Percentiles rank a stretch among this genome's conserved stretches.
These are phyloP conservation scores for Apotomis capreana DNA, from an alignment of 2,888 invertebrate genomes.

Conservation along the genomic window DNA sequence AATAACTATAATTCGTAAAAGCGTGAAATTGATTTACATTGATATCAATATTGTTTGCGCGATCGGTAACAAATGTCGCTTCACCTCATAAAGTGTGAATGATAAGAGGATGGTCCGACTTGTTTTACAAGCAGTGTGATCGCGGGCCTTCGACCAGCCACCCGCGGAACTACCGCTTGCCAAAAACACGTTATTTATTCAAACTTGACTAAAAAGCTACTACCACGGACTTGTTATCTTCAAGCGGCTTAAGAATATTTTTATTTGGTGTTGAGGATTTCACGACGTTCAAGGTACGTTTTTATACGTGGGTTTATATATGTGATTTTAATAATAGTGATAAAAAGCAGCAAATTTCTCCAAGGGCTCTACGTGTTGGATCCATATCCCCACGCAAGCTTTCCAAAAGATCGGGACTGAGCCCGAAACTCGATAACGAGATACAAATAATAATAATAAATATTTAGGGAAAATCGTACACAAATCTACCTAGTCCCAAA, in stretches of 20 bases:
- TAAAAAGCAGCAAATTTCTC: too few species aligned
- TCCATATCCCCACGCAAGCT: too few species aligned
- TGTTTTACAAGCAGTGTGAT: slow-evolving; percentile 66
- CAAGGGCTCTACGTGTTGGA: too few species aligned
- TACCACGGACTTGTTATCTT: not conserved
- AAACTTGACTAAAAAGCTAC: too few species aligned
- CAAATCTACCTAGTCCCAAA: too few species aligned
- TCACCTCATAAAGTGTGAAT: slow-evolving; percentile 18
- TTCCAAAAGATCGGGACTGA: too few species aligned
- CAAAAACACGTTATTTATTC: slow-evolving; percentile 14
- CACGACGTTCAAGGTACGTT: slow-evolving; percentile 25
- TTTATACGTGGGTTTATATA: slow-evolving; percentile 3
- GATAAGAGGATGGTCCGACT: slow-evolving; percentile 47
- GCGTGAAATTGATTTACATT: not conserved
- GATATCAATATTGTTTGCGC: not conserved
- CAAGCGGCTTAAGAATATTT: not conserved
- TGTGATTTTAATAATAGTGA: too few species aligned
- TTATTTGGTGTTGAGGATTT: not conserved
- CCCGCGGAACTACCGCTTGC: slow-evolving; percentile 12
- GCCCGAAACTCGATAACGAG: too few species aligned
- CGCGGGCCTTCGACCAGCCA: slow-evolving; percentile 45
- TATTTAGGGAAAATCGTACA: too few species aligned
- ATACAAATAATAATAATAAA: too few species aligned
- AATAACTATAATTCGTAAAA: not conserved
- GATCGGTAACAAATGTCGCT: slow-evolving; percentile 4